These are phyloP conservation scores for Phyllostomus discolor DNA, from an alignment of 2,113 vertebrate genomes.

Conservation along the genomic window DNA sequence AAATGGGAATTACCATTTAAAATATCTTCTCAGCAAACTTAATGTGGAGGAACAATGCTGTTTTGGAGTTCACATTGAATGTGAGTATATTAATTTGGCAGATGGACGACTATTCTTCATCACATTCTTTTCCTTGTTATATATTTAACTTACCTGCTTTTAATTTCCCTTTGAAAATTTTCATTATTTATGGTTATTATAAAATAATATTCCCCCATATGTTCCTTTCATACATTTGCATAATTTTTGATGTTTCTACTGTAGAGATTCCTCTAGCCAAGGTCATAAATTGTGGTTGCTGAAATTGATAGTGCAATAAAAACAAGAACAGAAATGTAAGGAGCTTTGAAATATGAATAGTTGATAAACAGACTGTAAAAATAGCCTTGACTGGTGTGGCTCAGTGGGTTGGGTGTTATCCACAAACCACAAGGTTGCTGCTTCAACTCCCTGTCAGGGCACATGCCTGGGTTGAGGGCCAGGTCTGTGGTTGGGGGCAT, in stretches of 20 bases:
- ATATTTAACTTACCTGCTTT: slow-evolving; percentile 2
- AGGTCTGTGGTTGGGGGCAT: too few relatives aligned
- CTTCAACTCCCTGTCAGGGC: too few relatives aligned
- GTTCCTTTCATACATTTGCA: not conserved
- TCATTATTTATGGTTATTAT: not conserved
- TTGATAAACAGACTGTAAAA: not conserved
- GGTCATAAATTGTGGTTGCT: not conserved
- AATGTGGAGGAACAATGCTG: not conserved
- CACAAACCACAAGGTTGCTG: too few relatives aligned
- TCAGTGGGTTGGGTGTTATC: too few relatives aligned
- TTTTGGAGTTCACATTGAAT: not conserved
- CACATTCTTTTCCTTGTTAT: slow-evolving; percentile 25
- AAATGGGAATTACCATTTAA: not conserved
- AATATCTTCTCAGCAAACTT: slow-evolving; percentile 24
- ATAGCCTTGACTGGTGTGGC: not conserved
- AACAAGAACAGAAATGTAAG: not conserved
- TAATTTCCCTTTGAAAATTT: slow-evolving; percentile 34
- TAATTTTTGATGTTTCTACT: not conserved
- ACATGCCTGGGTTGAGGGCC: too few relatives aligned
- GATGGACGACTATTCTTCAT: slow-evolving; percentile 8
- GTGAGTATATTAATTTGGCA: slow-evolving; percentile 8
- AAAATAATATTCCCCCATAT: not conserved
- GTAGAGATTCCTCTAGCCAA: not conserved
- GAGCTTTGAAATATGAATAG: not conserved
- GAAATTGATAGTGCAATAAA: not conserved